phyloP scores from a whole-genome alignment of 2,888 invertebrate genomes.

The Nomada ferruginata region DNA sequence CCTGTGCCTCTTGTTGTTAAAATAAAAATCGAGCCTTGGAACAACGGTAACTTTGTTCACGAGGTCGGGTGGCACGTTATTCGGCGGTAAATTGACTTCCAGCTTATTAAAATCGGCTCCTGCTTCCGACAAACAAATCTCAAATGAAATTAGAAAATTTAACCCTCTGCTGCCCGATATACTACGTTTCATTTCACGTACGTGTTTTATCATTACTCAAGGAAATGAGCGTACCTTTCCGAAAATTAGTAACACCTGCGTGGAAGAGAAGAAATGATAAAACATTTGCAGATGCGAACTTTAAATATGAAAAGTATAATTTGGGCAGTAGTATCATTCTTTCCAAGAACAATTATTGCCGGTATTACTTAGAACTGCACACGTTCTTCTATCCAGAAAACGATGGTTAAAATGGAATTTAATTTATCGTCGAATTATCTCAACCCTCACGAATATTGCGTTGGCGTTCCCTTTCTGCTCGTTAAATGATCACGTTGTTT shows the following conservation, averaged over 20 bases:
- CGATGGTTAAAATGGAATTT: not conserved
- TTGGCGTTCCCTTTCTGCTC: not conserved
- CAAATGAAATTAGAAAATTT: not conserved
- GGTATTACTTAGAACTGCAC: not conserved
- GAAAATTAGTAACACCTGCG: too few species aligned
- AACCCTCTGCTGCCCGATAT: too few species aligned
- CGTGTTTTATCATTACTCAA: too few species aligned
- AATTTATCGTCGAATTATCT: slow-evolving; percentile 2
- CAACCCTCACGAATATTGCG: not conserved
- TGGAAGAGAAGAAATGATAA: not conserved
- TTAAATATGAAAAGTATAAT: not conserved
- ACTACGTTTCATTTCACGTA: too few species aligned
- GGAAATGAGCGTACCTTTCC: too few species aligned
- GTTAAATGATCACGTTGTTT: not conserved
- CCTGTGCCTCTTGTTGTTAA: not conserved
- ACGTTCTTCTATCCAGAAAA: not conserved
- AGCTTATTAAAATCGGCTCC: not conserved
- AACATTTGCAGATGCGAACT: not conserved
- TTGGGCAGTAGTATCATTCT: not conserved
- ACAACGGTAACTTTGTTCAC: not conserved
- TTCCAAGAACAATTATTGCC: not conserved
- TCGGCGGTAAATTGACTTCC: slow-evolving; percentile 14
- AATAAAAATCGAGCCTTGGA: slow-evolving; percentile 20
- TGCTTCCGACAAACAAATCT: not conserved
- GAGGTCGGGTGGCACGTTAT: not conserved